These are phyloP conservation scores for Stichodactyla helianthus DNA, from an alignment of 64 coral and sea anemone genomes.

Conservation along the genomic window DNA sequence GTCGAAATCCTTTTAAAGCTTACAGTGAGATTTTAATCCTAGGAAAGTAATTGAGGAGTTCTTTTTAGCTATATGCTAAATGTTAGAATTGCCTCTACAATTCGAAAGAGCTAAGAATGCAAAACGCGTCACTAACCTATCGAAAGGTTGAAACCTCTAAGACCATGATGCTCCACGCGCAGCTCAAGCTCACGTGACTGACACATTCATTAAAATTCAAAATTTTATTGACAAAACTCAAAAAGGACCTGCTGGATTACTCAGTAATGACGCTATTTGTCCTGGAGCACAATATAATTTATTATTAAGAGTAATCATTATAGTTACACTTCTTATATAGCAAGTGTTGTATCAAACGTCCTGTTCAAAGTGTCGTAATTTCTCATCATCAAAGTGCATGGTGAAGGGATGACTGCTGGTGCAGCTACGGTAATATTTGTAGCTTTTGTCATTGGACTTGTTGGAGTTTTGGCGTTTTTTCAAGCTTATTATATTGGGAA, in stretches of 20 bases:
- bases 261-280: background rate
- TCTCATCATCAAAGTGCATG: background rate
- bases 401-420: conserved; percentile 22
- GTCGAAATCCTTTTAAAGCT: no score
- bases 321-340: background rate
- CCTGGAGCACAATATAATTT: background rate
- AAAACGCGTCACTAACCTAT: no score
- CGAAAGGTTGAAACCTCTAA: background rate
- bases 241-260: background rate
- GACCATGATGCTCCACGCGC: background rate
- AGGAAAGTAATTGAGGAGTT: no score
- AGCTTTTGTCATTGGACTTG: conserved; percentile 45
- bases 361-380: background rate
- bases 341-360: no score
- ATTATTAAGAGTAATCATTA: background rate
- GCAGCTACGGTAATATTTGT: conserved; percentile 49
- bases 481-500: conserved; percentile 78
- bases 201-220: background rate
- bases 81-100: no score
- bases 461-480: conserved; percentile 59
- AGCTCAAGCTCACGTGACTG: background rate
- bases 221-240: background rate
- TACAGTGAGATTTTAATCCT: no score
- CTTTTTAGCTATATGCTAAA: no score
- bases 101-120: no score